phyloP scores from a whole-genome alignment of 1,140 invertebrate genomes.

The Bacillus rossius region DNA sequence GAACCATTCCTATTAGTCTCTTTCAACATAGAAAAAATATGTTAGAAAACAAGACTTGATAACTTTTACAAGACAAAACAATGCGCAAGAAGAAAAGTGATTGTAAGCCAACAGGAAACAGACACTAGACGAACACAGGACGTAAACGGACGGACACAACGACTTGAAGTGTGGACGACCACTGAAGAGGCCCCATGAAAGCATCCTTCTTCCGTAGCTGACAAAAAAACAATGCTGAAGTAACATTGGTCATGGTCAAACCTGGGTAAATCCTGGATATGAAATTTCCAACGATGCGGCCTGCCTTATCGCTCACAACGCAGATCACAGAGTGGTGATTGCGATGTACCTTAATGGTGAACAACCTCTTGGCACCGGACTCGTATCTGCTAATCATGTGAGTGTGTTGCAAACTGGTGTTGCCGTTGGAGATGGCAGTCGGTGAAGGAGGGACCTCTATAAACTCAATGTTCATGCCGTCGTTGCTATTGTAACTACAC shows the following conservation, averaged over 20 bases:
- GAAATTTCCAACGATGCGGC: conserved; percentile 32
- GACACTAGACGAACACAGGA: too few species aligned
- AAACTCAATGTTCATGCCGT: conserved; percentile 42
- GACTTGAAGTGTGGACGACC: too few species aligned
- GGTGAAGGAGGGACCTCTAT: conserved; percentile 21
- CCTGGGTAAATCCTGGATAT: conserved; percentile 33
- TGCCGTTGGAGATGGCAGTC: conserved; percentile 11
- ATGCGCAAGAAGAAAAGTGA: too few species aligned
- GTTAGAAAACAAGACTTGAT: too few species aligned
- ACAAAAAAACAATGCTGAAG: too few species aligned
- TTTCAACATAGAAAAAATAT: too few species aligned
- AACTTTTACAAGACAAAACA: too few species aligned
- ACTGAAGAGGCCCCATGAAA: too few species aligned
- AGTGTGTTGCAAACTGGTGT: not conserved
- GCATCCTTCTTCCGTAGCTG: too few species aligned
- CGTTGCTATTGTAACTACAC: conserved; percentile 46
- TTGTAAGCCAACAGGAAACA: too few species aligned
- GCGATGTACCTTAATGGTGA: conserved; percentile 31
- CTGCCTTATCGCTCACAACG: conserved; percentile 31
- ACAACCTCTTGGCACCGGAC: conserved; percentile 20
- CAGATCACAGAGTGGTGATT: conserved; percentile 32
- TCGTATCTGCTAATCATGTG: conserved; percentile 13
- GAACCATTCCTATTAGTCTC: too few species aligned
- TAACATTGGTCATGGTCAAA: conserved; percentile 16
- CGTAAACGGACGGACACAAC: too few species aligned